phyloP scores from a whole-genome alignment of 2,797 vertebrate genomes.

The Schizothorax lantsangensis region DNA sequence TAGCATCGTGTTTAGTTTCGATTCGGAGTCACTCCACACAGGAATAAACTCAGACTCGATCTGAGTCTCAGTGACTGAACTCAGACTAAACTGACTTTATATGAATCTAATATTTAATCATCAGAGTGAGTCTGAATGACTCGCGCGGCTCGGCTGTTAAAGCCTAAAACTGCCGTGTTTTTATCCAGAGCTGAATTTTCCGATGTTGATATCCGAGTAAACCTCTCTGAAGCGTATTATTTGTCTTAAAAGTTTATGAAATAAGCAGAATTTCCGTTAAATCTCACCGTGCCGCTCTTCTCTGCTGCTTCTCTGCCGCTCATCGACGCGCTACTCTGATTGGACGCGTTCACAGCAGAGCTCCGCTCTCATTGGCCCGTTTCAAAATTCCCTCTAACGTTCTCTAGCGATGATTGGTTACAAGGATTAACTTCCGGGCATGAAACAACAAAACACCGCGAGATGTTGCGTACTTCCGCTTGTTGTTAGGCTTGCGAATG shows the following conservation, averaged over 20 bases:
- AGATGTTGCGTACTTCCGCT: background rate
- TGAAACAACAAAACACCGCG: background rate
- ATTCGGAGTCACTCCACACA: no score
- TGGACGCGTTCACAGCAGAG: background rate
- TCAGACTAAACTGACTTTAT: no score
- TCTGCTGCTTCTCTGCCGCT: background rate
- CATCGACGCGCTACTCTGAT: background rate
- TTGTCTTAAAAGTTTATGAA: background rate
- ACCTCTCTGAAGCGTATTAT: background rate
- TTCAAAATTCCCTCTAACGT: conserved; percentile 64
- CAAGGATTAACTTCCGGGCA: background rate
- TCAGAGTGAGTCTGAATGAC: no score
- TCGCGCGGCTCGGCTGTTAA: no score
- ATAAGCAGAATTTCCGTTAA: background rate
- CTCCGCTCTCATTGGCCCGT: conserved; percentile 71
- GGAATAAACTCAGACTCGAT: no score
- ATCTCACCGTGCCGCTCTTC: conserved; percentile 6
- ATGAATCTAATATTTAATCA: no score
- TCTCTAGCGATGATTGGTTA: conserved; percentile 27
- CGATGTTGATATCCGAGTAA: no score
- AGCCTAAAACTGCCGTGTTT: no score
- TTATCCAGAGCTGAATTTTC: no score
- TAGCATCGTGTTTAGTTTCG: no score
- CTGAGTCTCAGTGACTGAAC: no score
- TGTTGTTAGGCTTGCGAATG: no score